Evolutionary conservation across 2,797 vertebrate genomes (phyloP), one percentile per base, ranked within the genome.

Genomic region (Oryzias dopingdopingensis): DNA sequence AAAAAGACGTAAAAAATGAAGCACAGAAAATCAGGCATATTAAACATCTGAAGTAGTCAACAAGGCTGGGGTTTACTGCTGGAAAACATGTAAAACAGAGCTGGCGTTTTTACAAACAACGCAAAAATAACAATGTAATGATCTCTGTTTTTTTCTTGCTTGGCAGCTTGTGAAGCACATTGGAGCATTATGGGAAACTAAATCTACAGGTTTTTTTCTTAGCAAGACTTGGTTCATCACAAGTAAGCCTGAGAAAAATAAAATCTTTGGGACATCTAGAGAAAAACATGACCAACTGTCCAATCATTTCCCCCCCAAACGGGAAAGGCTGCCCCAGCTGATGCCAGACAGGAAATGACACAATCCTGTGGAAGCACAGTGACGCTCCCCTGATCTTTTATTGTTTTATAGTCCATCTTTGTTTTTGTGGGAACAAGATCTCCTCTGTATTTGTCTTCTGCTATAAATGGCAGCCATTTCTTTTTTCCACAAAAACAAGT

Each of bases 361-460:
- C 56, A 67, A 24, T 23, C 68, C 68, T 69, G 61, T 85, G 89
- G 88, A 90, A 87, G 79, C 82, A 90, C 90, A 89, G 89, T 88
- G 78, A 80, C 49, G 46, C 66, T 66, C 81, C 76, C 74, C 80
- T 80, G 78, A 87, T 87, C 66, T 82, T 76, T 77, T 80, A 79
- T 62, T 65, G 83, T 77, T 59, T 67, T 81, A 62, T 70, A 62
- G 76, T 64, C 67, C 4, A 37, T 23, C 23, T 66, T 72, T 84
- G 76, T 81, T 70, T 78, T 81, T 77, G 62, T 85, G 74, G 77
- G 75, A 87, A 89, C 85, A 74, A 82, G 62, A 70, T 67, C 1
- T 41, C 65, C 62, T 64, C 64, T 79, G 74, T 79, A 49, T 79
- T 76, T 76, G 42, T 47, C 51, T 49, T 52, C 58, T 37, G 65